Conservation (phyloP, 35 echinoderm and acorn worm species). For the Heliocidaris tuberculata region DNA sequence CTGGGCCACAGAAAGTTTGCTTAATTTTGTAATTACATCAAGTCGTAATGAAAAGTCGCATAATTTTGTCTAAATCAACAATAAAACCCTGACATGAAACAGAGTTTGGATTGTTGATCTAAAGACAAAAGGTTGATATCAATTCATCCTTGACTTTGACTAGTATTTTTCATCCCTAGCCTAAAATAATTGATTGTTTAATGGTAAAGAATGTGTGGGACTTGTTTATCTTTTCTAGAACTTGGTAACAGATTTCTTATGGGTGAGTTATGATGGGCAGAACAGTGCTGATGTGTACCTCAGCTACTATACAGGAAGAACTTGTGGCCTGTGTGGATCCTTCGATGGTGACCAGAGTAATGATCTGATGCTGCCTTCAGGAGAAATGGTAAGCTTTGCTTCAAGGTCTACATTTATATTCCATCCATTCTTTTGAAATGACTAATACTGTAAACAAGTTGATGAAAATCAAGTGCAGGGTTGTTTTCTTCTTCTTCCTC, state of each 20-base stretch:
- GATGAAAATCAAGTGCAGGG: background rate
- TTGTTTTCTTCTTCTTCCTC: background rate
- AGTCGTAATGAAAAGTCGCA: too few relatives aligned
- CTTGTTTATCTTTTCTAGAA: slow-evolving; percentile 38
- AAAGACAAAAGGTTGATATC: background rate
- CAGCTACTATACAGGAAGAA: slow-evolving; percentile 48
- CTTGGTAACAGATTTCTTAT: slow-evolving; percentile 63
- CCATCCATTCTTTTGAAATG: background rate
- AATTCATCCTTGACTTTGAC: too few relatives aligned
- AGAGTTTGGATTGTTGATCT: background rate
- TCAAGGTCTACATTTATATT: background rate
- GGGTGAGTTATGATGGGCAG: slow-evolving; percentile 40
- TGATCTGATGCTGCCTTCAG: slow-evolving; percentile 66
- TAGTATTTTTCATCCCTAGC: too few relatives aligned
- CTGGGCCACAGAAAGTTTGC: too few relatives aligned
- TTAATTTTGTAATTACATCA: too few relatives aligned
- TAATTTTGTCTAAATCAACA: too few relatives aligned
- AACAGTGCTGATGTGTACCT: slow-evolving; percentile 13
- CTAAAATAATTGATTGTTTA: too few relatives aligned
- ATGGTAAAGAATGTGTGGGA: too few relatives aligned
- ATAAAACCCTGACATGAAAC: background rate
- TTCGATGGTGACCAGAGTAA: slow-evolving; percentile 63
- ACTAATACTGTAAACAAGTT: background rate
- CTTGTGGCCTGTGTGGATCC: slow-evolving; percentile 89
- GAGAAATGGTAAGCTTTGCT: slow-evolving; percentile 52